Conservation (phyloP, 2,113 vertebrate species). For the Pygoscelis antarcticus region DNA sequence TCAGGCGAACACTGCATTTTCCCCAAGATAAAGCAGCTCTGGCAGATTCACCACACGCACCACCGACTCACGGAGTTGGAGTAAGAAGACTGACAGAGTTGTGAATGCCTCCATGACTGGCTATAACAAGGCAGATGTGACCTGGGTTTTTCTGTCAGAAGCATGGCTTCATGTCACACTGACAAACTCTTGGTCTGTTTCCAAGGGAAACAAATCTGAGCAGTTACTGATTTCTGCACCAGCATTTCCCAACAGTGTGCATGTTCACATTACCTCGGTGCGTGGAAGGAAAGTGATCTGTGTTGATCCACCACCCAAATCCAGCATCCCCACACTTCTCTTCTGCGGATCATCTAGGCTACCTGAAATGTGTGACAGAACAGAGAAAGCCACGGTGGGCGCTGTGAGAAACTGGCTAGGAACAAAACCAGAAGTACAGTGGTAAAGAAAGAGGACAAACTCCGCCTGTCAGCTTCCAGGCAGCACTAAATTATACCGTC, state of each 20-base stretch:
- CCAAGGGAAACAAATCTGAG: background rate
- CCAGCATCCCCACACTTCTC: constrained; percentile 88
- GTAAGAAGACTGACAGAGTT: background rate
- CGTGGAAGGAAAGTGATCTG: constrained; percentile 93
- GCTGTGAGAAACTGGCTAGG: background rate
- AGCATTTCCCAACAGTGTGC: background rate
- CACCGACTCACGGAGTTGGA: accelerated
- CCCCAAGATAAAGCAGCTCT: background rate
- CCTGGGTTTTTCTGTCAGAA: background rate
- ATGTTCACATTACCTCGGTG: constrained; percentile 77
- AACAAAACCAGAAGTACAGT: background rate
- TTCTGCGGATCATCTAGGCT: constrained; percentile 73
- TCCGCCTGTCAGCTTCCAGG: background rate
- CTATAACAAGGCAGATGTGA: background rate
- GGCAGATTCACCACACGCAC: background rate
- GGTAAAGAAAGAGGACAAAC: background rate
- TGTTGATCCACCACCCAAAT: constrained; percentile 93
- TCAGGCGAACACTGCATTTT: background rate
- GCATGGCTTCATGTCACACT: background rate
- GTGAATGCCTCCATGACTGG: background rate
- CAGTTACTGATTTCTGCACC: background rate
- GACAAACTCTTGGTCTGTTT: background rate
- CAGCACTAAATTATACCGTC: background rate
- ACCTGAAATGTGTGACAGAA: constrained; percentile 71
- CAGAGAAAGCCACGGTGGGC: background rate